These are phyloP conservation scores for Ophthalmolycus amberensis DNA, from an alignment of 2,113 vertebrate species.

Conservation along the genomic window DNA sequence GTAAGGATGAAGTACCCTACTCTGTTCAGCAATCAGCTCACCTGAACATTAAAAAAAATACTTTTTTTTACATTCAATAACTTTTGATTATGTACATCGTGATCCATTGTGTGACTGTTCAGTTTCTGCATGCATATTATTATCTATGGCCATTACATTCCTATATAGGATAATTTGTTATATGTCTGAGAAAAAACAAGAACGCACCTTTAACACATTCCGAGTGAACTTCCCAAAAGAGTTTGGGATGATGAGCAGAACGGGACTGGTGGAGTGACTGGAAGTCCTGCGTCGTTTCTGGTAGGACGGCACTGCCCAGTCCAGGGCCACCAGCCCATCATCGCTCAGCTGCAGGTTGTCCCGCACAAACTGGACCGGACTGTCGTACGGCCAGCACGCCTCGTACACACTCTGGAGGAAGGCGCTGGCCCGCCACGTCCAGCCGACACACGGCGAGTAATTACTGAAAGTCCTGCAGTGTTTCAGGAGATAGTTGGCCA, in stretches of 20 bases:
- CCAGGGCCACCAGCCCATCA: slow-evolving; percentile 85
- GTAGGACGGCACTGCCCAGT: slow-evolving; percentile 85
- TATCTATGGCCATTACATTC: background rate
- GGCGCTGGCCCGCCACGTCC: slow-evolving; percentile 81
- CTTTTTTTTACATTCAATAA: background rate
- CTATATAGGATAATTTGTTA: background rate
- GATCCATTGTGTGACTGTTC: background rate
- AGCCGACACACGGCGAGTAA: slow-evolving; percentile 65
- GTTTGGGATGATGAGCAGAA: slow-evolving; percentile 87
- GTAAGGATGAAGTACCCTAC: background rate
- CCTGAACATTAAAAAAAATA: background rate
- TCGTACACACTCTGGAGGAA: slow-evolving; percentile 81
- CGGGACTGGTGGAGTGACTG: slow-evolving; percentile 83
- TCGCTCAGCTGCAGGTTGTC: slow-evolving; percentile 86
- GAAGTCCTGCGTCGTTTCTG: slow-evolving; percentile 84
- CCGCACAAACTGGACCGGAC: slow-evolving; percentile 82
- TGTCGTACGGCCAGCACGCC: slow-evolving; percentile 79
- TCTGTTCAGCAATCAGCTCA: background rate
- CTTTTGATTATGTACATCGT: background rate
- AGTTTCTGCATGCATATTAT: background rate
- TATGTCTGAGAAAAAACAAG: background rate
- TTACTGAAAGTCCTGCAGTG: slow-evolving; percentile 81
- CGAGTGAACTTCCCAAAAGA: slow-evolving; percentile 87
- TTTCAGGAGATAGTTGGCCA: slow-evolving; percentile 85
- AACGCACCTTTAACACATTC: slow-evolving; percentile 81